Percentiles rank a stretch among this genome's conserved stretches.
Conservation (phyloP, 2,888 invertebrate species). For the Seira musarum region DNA sequence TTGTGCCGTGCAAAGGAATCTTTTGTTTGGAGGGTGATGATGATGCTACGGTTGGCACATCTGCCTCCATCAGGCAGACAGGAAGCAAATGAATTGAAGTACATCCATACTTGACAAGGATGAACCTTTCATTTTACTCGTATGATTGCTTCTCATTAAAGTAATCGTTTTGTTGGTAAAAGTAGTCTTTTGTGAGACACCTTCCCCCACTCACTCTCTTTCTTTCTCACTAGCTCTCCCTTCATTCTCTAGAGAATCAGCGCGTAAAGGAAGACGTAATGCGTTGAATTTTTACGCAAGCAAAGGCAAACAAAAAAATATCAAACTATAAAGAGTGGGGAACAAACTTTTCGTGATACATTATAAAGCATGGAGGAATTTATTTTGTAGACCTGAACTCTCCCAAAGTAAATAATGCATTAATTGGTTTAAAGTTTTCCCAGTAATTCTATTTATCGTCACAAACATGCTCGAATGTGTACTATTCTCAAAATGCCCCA, state of each 20-base stretch:
- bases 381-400: too few species aligned
- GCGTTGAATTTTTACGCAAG: too few species aligned
- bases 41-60: too few species aligned
- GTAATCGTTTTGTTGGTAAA: slow-evolving; percentile 11
- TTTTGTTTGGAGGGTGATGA: background rate
- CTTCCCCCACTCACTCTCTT: too few species aligned
- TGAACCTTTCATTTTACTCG: slow-evolving; percentile 29
- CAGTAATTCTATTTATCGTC: too few species aligned
- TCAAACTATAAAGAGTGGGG: background rate
- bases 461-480: too few species aligned
- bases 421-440: too few species aligned
- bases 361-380: background rate
- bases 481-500: too few species aligned
- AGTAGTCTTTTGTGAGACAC: background rate
- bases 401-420: too few species aligned
- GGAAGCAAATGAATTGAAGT: background rate
- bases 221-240: too few species aligned
- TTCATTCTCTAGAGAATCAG: background rate
- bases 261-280: background rate
- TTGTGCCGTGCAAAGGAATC: background rate
- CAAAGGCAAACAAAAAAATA: too few species aligned
- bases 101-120: slow-evolving; percentile 32
- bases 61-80: too few species aligned
- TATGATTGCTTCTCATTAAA: slow-evolving; percentile 41
- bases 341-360: background rate